Percentiles rank a stretch among this genome's conserved stretches.
Evolutionary conservation across 1,140 invertebrate genomes (phyloP).

Genomic region (Akabosia matsudoensis): DNA sequence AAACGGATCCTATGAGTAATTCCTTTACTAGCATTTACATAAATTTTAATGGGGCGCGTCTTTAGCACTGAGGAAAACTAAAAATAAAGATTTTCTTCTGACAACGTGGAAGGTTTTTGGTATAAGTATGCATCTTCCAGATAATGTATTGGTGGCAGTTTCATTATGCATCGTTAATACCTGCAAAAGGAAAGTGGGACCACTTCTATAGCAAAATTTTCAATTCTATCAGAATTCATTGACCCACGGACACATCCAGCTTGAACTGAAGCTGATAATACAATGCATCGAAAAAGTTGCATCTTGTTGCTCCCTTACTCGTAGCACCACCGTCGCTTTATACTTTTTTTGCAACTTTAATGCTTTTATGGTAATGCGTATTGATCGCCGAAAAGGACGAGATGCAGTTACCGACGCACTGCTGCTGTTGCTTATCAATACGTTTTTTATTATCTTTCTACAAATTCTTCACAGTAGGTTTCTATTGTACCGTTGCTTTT

Average conservation of each 20-base stretch:
- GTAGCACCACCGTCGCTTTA: not conserved
- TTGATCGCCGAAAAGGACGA: not conserved
- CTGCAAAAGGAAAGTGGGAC: too few relatives aligned
- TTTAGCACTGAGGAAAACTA: too few relatives aligned
- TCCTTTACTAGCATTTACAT: not conserved
- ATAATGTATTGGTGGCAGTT: not conserved
- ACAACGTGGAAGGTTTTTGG: too few relatives aligned
- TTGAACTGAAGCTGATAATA: too few relatives aligned
- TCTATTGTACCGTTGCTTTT: not conserved
- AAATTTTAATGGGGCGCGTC: not conserved
- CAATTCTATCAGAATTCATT: not conserved
- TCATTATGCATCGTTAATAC: not conserved
- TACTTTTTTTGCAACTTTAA: not conserved
- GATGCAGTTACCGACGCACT: too few relatives aligned
- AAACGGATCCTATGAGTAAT: too few relatives aligned
- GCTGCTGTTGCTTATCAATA: not conserved
- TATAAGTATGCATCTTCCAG: not conserved
- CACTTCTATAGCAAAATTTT: too few relatives aligned
- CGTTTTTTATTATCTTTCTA: not conserved
- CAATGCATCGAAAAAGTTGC: not conserved
- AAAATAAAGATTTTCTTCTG: too few relatives aligned
- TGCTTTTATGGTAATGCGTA: not conserved
- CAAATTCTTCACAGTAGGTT: not conserved
- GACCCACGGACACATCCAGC: not conserved
- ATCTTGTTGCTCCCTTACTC: not conserved